Conservation (phyloP, 2,113 vertebrate genomes). For the Lampris megalopsis region DNA sequence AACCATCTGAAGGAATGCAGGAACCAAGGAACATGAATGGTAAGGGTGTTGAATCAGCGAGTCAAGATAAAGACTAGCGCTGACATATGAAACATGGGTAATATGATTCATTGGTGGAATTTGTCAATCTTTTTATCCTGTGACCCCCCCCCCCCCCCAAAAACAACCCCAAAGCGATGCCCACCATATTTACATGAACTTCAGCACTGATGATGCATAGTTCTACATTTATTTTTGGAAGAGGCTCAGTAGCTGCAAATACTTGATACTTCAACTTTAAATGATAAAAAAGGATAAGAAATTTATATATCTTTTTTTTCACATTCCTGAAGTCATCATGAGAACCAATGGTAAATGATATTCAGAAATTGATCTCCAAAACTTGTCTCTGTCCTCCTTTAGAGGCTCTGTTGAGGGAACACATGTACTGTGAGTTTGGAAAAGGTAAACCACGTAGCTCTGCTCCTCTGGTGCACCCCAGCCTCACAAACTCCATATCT, state of each 20-base stretch:
- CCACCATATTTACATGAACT: too few relatives aligned
- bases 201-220: too few relatives aligned
- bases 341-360: not conserved
- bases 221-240: too few relatives aligned
- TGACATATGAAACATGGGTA: not conserved
- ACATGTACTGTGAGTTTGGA: constrained; percentile 65
- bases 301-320: too few relatives aligned
- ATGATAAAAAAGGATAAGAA: too few relatives aligned
- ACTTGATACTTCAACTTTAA: too few relatives aligned
- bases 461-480: constrained; percentile 21
- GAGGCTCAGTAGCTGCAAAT: too few relatives aligned
- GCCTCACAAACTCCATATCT: constrained; percentile 42
- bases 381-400: constrained; percentile 19
- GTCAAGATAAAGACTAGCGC: not conserved
- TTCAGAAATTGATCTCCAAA: not conserved
- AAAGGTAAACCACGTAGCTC: not conserved
- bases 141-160: too few relatives aligned
- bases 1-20: constrained; percentile 38
- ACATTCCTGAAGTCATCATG: not conserved
- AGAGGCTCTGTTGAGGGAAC: constrained; percentile 62
- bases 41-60: constrained; percentile 25
- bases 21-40: constrained; percentile 35
- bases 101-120: too few relatives aligned
- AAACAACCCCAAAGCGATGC: too few relatives aligned
- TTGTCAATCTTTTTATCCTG: too few relatives aligned